These are phyloP conservation scores for Tetropium fuscum DNA, from an alignment of 2,888 invertebrate genomes.

Conservation along the genomic window DNA sequence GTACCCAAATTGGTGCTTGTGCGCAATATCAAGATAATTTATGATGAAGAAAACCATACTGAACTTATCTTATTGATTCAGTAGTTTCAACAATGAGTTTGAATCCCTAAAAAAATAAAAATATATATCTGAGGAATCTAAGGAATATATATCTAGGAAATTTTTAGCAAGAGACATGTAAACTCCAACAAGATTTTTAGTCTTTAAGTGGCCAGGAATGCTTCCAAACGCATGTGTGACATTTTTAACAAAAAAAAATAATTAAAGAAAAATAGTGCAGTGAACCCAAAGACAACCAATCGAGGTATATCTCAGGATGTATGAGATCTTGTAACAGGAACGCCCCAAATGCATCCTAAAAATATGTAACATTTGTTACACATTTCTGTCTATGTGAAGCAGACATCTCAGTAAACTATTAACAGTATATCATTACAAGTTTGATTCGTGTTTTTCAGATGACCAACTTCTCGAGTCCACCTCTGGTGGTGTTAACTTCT, in stretches of 20 bases:
- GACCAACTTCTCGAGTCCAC: not conserved
- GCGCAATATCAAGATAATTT: slow-evolving; percentile 2
- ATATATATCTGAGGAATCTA: not conserved
- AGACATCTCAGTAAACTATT: no score
- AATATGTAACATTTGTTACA: no score
- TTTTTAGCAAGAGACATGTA: not conserved
- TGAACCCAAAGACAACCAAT: not conserved
- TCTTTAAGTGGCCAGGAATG: not conserved
- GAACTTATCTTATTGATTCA: slow-evolving; percentile 18
- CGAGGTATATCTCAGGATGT: no score
- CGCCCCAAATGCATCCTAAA: no score
- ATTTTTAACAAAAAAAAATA: no score
- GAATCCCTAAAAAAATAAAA: slow-evolving; percentile 10
- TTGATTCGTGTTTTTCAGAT: not conserved
- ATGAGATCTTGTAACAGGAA: no score
- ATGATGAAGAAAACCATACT: not conserved
- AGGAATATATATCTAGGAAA: not conserved
- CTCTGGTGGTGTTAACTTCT: not conserved
- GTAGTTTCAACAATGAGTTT: slow-evolving; percentile 6
- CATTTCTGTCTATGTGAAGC: no score
- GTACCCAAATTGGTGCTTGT: not conserved
- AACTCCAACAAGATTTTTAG: not conserved
- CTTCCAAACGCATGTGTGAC: not conserved
- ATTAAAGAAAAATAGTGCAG: not conserved
- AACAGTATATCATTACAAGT: no score